Evolutionary conservation across 1,140 invertebrate species (phyloP).

Genomic region (Drosophila littoralis): DNA sequence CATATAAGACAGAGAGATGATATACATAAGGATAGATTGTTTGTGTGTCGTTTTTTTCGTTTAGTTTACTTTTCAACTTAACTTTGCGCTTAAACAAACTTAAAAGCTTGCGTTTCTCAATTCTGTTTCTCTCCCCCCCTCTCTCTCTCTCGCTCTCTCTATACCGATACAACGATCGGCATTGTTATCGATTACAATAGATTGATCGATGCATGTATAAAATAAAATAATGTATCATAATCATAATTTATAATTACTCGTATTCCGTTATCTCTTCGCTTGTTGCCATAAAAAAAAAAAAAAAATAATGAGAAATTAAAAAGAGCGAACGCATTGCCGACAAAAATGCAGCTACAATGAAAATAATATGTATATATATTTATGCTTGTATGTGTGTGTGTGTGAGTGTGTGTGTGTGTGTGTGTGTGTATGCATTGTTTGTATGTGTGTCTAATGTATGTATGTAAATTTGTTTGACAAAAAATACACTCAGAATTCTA

Average conservation of each 20-base stretch:
- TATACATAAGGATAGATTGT: not conserved
- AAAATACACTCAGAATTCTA: constrained; percentile 73
- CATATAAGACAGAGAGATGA: constrained; percentile 1
- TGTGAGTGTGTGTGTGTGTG: constrained; percentile 38
- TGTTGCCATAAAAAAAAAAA: constrained; percentile 1
- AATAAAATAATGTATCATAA: constrained; percentile 67
- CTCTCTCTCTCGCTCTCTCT: constrained; percentile 2
- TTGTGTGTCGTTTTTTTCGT: not conserved
- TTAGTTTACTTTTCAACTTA: constrained; percentile 56
- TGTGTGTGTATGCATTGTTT: constrained; percentile 2
- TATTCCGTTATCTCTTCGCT: constrained; percentile 28
- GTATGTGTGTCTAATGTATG: constrained; percentile 27
- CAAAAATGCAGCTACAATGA: constrained; percentile 6
- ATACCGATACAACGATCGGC: constrained; percentile 21
- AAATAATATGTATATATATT: constrained; percentile 26
- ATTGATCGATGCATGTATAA: constrained; percentile 53
- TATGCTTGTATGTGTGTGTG: constrained; percentile 20
- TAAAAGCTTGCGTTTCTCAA: constrained; percentile 27
- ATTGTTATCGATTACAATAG: constrained; percentile 40
- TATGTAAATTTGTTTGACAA: constrained; percentile 81
- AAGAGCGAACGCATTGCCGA: constrained; percentile 18
- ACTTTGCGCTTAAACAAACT: constrained; percentile 65
- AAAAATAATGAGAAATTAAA: constrained; percentile 49
- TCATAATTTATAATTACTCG: constrained; percentile 72
- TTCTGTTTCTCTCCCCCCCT: not conserved